Base-by-base conservation (phyloP, 2,888 invertebrate species). In the Cerastis leucographa region DNA sequence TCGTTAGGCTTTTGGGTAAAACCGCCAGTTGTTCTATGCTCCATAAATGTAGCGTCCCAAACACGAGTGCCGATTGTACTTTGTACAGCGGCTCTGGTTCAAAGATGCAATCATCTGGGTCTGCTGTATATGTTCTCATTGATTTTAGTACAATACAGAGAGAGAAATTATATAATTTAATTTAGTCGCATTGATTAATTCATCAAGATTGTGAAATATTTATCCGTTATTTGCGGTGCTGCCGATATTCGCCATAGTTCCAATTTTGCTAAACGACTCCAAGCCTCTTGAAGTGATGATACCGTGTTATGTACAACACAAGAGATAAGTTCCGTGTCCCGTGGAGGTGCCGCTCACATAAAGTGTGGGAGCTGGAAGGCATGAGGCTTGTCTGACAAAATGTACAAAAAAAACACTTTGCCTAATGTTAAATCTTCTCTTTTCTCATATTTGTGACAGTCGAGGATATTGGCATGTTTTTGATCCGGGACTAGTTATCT, bases 1-100 rank as follows among this genome's bases (percentile, higher is more conserved):
- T 87, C 81, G 81, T 84, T 83, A 84, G 77, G 85, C 84, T 89
- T 88, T 85, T 86, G 80, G 78, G 78, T 76, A 74, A 42, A 64
- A 73, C 71, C 73, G 73, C 74, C 29, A 76, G 64, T 78, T 35
- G 61, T 54, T 76, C 65, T 35, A 25, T 73, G 72, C 54, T 76
- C 71, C 73, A 54, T 68, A 74, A 64, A 74, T 54, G 69, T 49
- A 62, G 46, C 64, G 56, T 14, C 17, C 42, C 19, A 42, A 46
- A 64, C 59, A 74, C 25, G 46, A 67, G 65, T 61, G 65, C 35
- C 29, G 19, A 61, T 66, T 67, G 73, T 25, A 65, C 51, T 54
- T 62, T 78, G 72, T 40, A 78, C 51, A n/a, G 22, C 51, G 35
- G 49, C 44, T 61, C 51, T 65, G 5, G 35, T 51, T 51, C 51